Base-by-base conservation (phyloP, 2,113 vertebrate genomes). In the Paralichthys olivaceus region DNA sequence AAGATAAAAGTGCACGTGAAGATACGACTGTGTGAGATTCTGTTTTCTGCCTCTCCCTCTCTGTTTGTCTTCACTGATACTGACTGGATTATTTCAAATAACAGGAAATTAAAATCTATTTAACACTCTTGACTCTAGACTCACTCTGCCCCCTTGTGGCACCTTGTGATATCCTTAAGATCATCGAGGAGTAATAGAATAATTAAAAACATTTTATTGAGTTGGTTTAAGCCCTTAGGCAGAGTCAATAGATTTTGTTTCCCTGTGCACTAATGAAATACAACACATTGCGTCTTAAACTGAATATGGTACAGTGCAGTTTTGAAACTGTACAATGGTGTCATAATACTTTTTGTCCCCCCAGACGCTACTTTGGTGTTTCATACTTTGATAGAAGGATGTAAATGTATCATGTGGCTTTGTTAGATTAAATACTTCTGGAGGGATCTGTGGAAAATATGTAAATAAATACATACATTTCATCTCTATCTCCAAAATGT, bases 91-190 rank as follows among this genome's bases (percentile, higher is more conserved):
- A 20, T 23, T 9, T n/a, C 26, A 54, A 43, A 80, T 12, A 58
- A 80, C 20, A 61, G 71, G 47, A 75, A 61, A 29, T 54, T 4
- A 57, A 58, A 63, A 40, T 8, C 25, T 2, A 28, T 64, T 28
- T 17, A 23, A 56, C 26, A 54, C 17, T 51, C 34, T 9, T 62
- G 29, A 66, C 19, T 62, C 11, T 57, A 13, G 65, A 65, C 37
- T 49, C 37, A 43, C 59, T 74, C 71, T 76, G 77, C 74, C 80
- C 69, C 69, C 80, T 74, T 45, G 80, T 85, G 85, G 77, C 25
- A 1, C 0, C 8, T 14, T 43, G 23, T 40, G 11, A 56, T 17
- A 61, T 2, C 11, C 15, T 23, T 32, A 29, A 13, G 9, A 26
- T 51, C 43, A 51, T 1, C 1, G 4, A 13, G 49, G n/a, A 15